These are phyloP conservation scores for Mythimna impura DNA, from an alignment of 2,888 invertebrate genomes.

Conservation along the genomic window DNA sequence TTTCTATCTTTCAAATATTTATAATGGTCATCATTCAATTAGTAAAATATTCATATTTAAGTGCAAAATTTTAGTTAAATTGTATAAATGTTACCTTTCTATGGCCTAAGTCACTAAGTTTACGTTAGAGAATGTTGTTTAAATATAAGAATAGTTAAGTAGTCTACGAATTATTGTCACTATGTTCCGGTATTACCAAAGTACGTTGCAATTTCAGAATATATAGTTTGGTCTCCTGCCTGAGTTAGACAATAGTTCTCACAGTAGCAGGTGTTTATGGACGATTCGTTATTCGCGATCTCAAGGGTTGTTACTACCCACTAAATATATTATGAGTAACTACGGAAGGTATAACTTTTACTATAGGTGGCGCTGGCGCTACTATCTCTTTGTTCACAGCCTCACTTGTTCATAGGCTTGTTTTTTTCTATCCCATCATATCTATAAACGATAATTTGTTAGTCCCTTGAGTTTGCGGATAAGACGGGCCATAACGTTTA, in stretches of 20 bases:
- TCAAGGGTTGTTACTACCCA: background rate
- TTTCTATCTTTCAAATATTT: slow-evolving; percentile 19
- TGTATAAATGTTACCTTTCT: slow-evolving; percentile 65
- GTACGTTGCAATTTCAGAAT: slow-evolving; percentile 64
- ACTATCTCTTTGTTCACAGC: background rate
- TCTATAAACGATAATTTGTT: background rate
- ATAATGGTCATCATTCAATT: slow-evolving; percentile 13
- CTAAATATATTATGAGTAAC: too few species aligned
- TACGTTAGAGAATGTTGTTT: slow-evolving; percentile 58
- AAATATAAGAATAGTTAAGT: slow-evolving; percentile 56
- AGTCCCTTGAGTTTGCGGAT: slow-evolving; percentile 13
- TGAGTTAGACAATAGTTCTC: background rate
- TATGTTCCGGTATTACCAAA: slow-evolving; percentile 67
- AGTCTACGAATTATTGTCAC: slow-evolving; percentile 52
- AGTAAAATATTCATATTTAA: slow-evolving; percentile 33
- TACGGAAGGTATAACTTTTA: background rate
- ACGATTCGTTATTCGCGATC: slow-evolving; percentile 5
- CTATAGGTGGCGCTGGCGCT: background rate
- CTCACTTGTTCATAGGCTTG: background rate
- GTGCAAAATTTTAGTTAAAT: slow-evolving; percentile 47
- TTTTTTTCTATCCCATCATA: background rate
- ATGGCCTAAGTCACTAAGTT: slow-evolving; percentile 71
- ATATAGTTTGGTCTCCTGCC: background rate
- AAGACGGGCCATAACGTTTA: slow-evolving; percentile 15
- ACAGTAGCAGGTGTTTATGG: slow-evolving; percentile 13